Conservation (phyloP, 64 coral and sea anemone species). For the Platygyra sinensis region DNA sequence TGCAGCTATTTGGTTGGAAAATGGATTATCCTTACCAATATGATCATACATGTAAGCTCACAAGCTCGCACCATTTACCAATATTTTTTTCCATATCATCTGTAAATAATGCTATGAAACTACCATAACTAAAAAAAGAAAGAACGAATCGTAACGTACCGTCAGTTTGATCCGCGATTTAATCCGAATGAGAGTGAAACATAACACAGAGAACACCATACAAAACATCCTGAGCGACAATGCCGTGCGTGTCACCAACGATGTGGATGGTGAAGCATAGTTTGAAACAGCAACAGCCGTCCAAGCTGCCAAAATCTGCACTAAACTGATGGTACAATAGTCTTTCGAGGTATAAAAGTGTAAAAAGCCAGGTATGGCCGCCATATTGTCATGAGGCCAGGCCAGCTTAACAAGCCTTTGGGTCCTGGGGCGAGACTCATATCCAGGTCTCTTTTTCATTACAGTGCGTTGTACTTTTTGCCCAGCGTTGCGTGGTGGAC, state of each 20-base stretch:
- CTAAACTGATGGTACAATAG: constrained; percentile 31
- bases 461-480: no score
- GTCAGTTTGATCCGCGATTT: constrained; percentile 10
- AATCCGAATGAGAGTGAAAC: constrained; percentile 15
- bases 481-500: no score
- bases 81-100: no score
- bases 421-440: no score
- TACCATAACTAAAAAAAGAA: not conserved
- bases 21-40: no score
- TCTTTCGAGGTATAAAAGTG: constrained; percentile 13
- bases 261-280: constrained; percentile 12
- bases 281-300: constrained; percentile 60
- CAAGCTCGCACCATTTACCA: no score
- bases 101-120: no score
- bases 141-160: not conserved
- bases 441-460: no score
- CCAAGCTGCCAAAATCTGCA: constrained; percentile 26
- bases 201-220: constrained; percentile 14
- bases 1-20: no score
- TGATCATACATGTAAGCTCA: no score
- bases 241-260: constrained; percentile 32
- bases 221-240: constrained; percentile 43
- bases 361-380: not conserved
- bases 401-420: no score
- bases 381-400: constrained; percentile 38